A percentile compares a stretch with the other conserved stretches of the same genome.
These are phyloP conservation scores for Phaenicophaeus curvirostris DNA, from an alignment of 2,797 vertebrate species.

Conservation along the genomic window DNA sequence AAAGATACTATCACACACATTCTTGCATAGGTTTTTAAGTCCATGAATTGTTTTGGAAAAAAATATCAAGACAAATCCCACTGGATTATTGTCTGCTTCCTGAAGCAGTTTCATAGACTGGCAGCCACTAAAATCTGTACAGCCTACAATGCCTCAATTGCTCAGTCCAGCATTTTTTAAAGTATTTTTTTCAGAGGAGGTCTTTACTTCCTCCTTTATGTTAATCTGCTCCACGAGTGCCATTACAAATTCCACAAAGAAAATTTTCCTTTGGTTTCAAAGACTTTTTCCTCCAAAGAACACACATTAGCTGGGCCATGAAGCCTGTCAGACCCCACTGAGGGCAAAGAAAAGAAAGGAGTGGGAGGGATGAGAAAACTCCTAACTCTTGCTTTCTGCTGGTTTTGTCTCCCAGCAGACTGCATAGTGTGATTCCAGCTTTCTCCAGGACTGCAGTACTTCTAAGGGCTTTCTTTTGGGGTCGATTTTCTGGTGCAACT, in stretches of 20 bases:
- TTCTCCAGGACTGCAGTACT: neutral
- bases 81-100: neutral
- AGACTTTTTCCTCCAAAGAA: neutral
- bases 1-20: accelerated
- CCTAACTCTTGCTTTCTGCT: neutral
- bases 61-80: neutral
- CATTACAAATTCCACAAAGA: neutral
- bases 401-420: neutral
- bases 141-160: neutral
- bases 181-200: neutral
- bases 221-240: neutral
- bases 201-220: neutral
- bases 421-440: neutral
- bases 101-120: neutral
- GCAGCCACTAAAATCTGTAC: neutral
- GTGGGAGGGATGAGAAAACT: neutral
- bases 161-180: neutral
- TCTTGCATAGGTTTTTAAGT: neutral
- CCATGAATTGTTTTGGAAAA: neutral
- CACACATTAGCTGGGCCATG: neutral
- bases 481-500: neutral
- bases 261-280: neutral
- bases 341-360: neutral
- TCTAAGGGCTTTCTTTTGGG: neutral
- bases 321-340: neutral